Evolutionary conservation across 2,797 vertebrate species (phyloP), one percentile per base, ranked within the genome.

Genomic region (Gallinago stenura): DNA sequence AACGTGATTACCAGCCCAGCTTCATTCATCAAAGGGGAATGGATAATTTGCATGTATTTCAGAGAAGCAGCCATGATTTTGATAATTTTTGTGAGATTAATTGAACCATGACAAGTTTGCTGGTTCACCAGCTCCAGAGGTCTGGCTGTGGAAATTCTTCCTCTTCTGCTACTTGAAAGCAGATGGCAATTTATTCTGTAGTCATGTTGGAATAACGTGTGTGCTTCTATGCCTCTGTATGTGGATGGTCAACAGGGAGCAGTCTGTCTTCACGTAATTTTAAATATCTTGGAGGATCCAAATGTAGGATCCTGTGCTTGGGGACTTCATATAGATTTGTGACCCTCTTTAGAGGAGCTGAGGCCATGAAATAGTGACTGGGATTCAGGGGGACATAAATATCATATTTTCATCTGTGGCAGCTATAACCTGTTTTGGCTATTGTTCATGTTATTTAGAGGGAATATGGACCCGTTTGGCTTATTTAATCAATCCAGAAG

Each of bases 231-330:
- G 77, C 64, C 72, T 86, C 43, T 51, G 12, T 64, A 21, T 56
- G 15, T 53, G 92, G 53, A 22, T 69, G 64, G 50, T 24, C 93
- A 88, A 39, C 0, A 76, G 94, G 84, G 92, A 97, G 48, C 75
- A 91, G 86, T 89, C 84, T 65, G 22, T 96, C 91, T 96, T 87
- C 45, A 24, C 30, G 51, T 30, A 76, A 81, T 81, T 93, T 94
- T 68, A 93, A 91, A n/a, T 76, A 71, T 73, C 84, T 72, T 60
- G 61, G 71, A 94, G 92, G 73, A 86, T 86, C 65, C 90, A 80
- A 91, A 65, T 30, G 68, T 86, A 81, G 62, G 35, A 33, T 50
- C 41, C 71, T 54, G 45, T 7, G 20, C 77, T 24, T 70, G 83
- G 64, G 83, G 84, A 61, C 71, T 83, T 83, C 0, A 9, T 35